Conservation (phyloP, 1,140 invertebrate genomes). For the Lucilia cuprina region DNA sequence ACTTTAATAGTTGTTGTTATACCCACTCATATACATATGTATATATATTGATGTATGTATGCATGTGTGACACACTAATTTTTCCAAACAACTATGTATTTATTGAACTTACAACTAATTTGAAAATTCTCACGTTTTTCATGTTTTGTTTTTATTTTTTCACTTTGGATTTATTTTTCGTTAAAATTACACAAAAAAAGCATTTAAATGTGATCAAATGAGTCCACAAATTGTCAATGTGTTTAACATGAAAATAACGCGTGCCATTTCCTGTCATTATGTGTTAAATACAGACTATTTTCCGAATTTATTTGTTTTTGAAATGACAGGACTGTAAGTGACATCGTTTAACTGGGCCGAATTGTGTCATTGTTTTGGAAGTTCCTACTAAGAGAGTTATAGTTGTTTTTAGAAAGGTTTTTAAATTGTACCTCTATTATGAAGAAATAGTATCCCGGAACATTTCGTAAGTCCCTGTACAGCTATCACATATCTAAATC, state of each 20-base stretch:
- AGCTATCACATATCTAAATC: no score
- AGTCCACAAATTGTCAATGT: not conserved
- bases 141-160: conserved; percentile 43
- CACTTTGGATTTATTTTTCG: conserved; percentile 26
- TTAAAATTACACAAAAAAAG: conserved; percentile 32
- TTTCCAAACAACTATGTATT: not conserved
- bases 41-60: not conserved
- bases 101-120: conserved; percentile 36
- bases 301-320: not conserved
- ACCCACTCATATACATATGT: not conserved
- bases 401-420: no score
- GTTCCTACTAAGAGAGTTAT: no score
- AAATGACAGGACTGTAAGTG: not conserved
- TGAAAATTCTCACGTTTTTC: conserved; percentile 60
- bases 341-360: not conserved
- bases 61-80: not conserved
- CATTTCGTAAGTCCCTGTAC: no score
- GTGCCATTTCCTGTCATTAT: conserved; percentile 7
- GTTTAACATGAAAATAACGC: conserved; percentile 7
- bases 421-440: no score
- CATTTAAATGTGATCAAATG: conserved; percentile 26
- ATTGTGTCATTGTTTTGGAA: not conserved
- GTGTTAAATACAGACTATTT: not conserved
- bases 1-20: not conserved
- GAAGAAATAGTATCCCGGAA: no score